Base-by-base conservation (phyloP, 2,797 vertebrate species). In the Crocodylus rhombifer region DNA sequence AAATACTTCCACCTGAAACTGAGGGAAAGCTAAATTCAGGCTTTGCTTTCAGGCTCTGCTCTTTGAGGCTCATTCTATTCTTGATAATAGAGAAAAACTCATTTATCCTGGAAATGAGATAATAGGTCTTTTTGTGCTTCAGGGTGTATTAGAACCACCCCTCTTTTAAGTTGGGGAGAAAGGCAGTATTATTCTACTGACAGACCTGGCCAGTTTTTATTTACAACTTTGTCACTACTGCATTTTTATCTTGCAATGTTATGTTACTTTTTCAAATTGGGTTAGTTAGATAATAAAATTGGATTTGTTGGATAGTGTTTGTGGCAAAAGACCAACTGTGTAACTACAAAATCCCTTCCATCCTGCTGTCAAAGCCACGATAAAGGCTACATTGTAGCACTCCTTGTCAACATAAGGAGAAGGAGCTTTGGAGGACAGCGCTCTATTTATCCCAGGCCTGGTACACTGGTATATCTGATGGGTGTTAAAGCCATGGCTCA, bases 81-180 rank as follows among this genome's bases (percentile, higher is more conserved):
- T 77, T 25, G 81, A 82, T 83, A 28, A 55, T 89, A 71, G 33
- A 94, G 21, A 30, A 95, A 95, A 94, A 90, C 63, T 94, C 73
- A 92, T 77, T 97, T 86, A 89, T 55, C 25, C 63, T 84, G 42
- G 80, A 89, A 71, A 25, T 42, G 80, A 77, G 84, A 80, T 93
- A 95, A 89, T 61, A 83, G 75, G 75, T 88, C 57, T 89, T 95
- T 96, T 92, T 95, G 91, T 76, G 88, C 79, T 80, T 67, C 62
- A 80, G 94, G 93, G 90, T 91, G 86, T 36, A 86, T 78, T n/a
- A 15, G 60, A 90, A 84, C 33, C 73, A 87, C 80, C 84, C 90
- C 93, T 96, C 94, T 64, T 91, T 93, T 91, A 62, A 15, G 92
- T 86, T 92, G 82, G 73, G 21, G 36, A 71, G 42, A 51, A 10